A percentile compares a stretch with the other conserved stretches of the same genome.
Evolutionary conservation across 2,888 invertebrate species (phyloP).

Genomic region (Dimorphilus gyrociliatus): DNA sequence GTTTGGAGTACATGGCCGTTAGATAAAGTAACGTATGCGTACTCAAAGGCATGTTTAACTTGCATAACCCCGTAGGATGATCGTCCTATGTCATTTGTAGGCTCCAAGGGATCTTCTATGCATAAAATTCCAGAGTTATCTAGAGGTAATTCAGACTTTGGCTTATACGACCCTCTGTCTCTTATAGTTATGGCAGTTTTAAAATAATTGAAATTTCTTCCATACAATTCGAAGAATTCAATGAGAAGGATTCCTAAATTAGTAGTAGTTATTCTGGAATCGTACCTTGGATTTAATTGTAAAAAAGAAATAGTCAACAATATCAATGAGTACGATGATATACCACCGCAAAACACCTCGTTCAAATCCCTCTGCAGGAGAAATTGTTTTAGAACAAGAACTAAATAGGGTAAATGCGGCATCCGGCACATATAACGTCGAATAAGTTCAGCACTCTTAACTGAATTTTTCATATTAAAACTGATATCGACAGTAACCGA

Average conservation of each 20-base stretch:
- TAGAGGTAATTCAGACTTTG: conserved; percentile 71
- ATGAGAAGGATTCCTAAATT: conserved; percentile 86
- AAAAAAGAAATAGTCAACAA: conserved; percentile 96
- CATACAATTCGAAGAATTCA: conserved; percentile 93
- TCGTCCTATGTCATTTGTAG: conserved; percentile 87
- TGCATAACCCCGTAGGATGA: conserved; percentile 85
- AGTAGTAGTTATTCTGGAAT: conserved; percentile 44
- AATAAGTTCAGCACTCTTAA: conserved; percentile 86
- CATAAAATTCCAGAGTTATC: conserved; percentile 84
- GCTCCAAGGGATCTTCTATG: conserved; percentile 90
- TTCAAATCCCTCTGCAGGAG: conserved; percentile 90
- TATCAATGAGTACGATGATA: conserved; percentile 94
- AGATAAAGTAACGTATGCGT: conserved; percentile 65
- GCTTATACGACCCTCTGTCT: conserved; percentile 78
- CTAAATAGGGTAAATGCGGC: conserved; percentile 78
- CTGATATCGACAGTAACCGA: conserved; percentile 91
- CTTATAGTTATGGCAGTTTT: conserved; percentile 79
- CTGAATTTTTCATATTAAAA: conserved; percentile 95
- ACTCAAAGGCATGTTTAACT: conserved; percentile 84
- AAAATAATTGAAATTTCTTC: conserved; percentile 76
- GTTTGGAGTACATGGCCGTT: conserved; percentile 26
- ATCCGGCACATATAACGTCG: conserved; percentile 72
- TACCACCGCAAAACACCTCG: conserved; percentile 98
- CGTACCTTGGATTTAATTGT: conserved; percentile 62
- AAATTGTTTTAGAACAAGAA: conserved; percentile 95